phyloP scores from a whole-genome alignment of 1,140 invertebrate genomes.

The Diachasmimorpha longicaudata region DNA sequence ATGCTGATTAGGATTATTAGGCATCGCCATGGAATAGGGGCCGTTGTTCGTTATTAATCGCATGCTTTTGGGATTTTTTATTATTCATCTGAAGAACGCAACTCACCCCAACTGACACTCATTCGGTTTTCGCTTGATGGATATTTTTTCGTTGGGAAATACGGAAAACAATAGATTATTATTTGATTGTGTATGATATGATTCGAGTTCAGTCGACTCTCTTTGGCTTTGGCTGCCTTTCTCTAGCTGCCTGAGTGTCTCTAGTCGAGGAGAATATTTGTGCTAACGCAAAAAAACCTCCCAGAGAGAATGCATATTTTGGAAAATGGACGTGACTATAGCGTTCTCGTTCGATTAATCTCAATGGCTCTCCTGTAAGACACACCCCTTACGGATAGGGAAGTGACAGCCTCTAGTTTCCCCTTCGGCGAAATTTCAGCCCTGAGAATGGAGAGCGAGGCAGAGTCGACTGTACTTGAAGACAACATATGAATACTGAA shows the following conservation, averaged over 20 bases:
- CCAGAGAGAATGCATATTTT: too few species aligned
- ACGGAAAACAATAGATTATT: neutral
- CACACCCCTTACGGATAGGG: neutral
- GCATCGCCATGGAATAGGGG: neutral
- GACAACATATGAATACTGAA: neutral
- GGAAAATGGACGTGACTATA: too few species aligned
- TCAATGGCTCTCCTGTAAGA: neutral
- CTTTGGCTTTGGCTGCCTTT: neutral
- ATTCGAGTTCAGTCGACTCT: too few species aligned
- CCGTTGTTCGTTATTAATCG: neutral
- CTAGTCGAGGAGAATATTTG: neutral
- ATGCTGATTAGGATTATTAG: neutral
- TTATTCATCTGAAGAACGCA: conserved; percentile 29
- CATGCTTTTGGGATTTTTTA: neutral
- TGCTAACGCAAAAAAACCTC: too few species aligned
- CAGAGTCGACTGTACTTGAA: neutral
- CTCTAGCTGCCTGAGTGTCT: neutral
- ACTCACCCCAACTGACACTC: conserved; percentile 52
- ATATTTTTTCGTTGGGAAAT: neutral
- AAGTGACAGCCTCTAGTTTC: too few species aligned
- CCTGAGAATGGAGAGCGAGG: too few species aligned
- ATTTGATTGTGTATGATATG: neutral
- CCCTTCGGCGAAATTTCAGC: too few species aligned
- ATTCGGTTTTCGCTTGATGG: conserved; percentile 3
- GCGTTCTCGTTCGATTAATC: neutral